phyloP scores from a whole-genome alignment of 2,797 vertebrate species.

The Karalla daura region DNA sequence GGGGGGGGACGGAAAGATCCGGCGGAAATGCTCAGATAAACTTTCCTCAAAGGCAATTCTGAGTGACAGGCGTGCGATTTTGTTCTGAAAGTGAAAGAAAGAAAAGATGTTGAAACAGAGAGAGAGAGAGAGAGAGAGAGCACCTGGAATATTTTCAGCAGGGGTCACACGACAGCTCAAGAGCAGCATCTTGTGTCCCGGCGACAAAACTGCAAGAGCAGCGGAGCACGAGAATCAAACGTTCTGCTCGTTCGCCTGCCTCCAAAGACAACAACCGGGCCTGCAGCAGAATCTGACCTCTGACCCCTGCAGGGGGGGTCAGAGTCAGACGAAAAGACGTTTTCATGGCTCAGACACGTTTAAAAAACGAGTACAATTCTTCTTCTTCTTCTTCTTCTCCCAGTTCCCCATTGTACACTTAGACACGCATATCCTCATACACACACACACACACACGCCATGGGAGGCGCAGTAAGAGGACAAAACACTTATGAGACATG shows the following conservation, averaged over 20 bases:
- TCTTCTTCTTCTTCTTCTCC: too few relatives aligned
- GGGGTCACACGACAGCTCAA: too few relatives aligned
- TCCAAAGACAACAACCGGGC: too few relatives aligned
- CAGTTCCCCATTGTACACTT: too few relatives aligned
- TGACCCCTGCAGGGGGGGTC: constrained; percentile 4
- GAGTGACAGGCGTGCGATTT: neutral
- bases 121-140: neutral
- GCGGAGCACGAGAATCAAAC: too few relatives aligned
- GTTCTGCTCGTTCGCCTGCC: too few relatives aligned
- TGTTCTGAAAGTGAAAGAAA: too few relatives aligned
- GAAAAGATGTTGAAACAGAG: too few relatives aligned
- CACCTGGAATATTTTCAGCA: neutral
- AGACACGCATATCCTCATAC: neutral
- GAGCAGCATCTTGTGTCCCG: constrained; percentile 71
- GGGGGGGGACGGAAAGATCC: neutral
- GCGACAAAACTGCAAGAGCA: constrained; percentile 45
- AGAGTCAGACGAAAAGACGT: neutral
- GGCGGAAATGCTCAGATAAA: neutral
- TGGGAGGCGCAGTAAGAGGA: constrained; percentile 9
- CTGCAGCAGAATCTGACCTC: constrained; percentile 9
- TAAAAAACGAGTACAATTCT: neutral
- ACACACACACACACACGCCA: constrained; percentile 5
- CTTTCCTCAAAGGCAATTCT: neutral
- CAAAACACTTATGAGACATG: constrained; percentile 22
- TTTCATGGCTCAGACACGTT: too few relatives aligned